Base-by-base conservation (phyloP, 2,797 vertebrate genomes). In the Leptoclinus maculatus region DNA sequence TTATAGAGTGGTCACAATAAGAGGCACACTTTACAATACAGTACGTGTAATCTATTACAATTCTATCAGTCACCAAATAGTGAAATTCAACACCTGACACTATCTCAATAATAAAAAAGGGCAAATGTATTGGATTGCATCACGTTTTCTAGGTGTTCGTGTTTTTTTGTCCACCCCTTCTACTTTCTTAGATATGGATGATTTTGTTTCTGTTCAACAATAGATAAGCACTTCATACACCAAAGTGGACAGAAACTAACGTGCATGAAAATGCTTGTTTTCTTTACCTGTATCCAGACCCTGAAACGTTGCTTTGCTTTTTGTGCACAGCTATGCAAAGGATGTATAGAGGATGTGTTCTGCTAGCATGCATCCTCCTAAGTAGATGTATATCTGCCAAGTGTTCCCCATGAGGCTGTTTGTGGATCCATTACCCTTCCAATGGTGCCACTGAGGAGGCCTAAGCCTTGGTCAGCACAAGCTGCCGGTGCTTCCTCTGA, bases 361-460 rank as follows among this genome's bases (percentile, higher is more conserved):
- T 72, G 57, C 73, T 83, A 80, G 74, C 74, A 1, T 83, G 71
- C 86, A 86, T 90, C 82, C 85, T 89, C 71, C 78, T 93, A 90
- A 92, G 89, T 91, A 92, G 83, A 90, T 78, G 64, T 59, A 39
- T 77, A 90, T 91, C 81, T 90, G 82, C 91, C 85, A 89, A 91
- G 84, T 85, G 66, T 83, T 91, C 70, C 92, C 90, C 92, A 62
- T 59, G 94, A 89, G 93, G 74, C 86, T 83, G 82, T 83, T 93
- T 91, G 84, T 82, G 78, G 80, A 88, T 92, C 92, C 93, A 94
- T 94, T 94, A 94, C 69, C 76, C n/a, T 78, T 90, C 29, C 78
- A 80, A 58, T 83, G 89, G 88, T 88, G 87, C 91, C 87, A 88
- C 68, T 82, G 82, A 83, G 63, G 67, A 92, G 79, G 62, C 58